These are phyloP conservation scores for Halictus ligatus DNA, from an alignment of 2,888 invertebrate species.

Conservation along the genomic window DNA sequence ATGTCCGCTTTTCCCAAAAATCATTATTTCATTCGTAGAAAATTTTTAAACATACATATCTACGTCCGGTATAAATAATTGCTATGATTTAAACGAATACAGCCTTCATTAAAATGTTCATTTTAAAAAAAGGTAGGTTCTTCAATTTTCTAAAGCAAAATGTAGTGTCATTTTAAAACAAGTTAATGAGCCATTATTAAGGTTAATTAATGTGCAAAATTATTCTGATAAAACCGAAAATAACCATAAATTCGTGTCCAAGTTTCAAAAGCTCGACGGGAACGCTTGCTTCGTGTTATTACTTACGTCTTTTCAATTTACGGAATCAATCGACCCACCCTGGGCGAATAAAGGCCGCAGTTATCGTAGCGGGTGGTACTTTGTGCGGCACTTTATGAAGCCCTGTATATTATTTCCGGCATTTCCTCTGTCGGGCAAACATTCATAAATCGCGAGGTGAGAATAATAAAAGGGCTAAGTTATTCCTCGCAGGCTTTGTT, in stretches of 20 bases:
- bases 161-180: too few species aligned
- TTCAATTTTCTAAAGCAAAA: too few species aligned
- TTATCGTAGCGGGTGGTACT: not conserved
- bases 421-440: conserved; percentile 71
- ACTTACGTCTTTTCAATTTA: not conserved
- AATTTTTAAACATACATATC: too few species aligned
- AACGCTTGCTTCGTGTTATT: not conserved
- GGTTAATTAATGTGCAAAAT: not conserved
- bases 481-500: conserved; percentile 60
- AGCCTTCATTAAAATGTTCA: too few species aligned
- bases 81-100: too few species aligned
- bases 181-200: too few species aligned
- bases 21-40: too few species aligned
- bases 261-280: not conserved
- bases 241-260: not conserved
- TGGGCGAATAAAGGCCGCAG: not conserved
- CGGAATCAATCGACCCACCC: conserved; percentile 7
- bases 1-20: too few species aligned
- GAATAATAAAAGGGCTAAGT: conserved; percentile 63
- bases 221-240: too few species aligned
- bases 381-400: conserved; percentile 25
- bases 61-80: too few species aligned
- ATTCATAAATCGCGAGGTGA: conserved; percentile 67
- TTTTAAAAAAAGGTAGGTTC: too few species aligned
- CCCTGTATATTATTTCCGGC: conserved; percentile 49